Percentiles rank a stretch among this genome's conserved stretches.
phyloP scores from a whole-genome alignment of 1,140 invertebrate genomes.

The Sitophilus oryzae region DNA sequence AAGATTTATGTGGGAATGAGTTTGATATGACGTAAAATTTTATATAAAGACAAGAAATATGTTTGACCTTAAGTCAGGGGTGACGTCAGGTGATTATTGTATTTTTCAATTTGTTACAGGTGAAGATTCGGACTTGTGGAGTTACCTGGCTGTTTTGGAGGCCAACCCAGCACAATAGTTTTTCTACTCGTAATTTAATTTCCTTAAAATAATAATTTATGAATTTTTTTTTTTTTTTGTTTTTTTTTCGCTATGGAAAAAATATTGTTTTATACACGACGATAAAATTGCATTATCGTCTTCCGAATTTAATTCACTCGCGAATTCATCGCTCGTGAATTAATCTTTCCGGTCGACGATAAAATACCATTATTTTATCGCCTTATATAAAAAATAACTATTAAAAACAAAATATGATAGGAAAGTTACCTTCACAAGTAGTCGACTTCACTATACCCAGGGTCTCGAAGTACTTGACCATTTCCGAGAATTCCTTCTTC shows the following conservation, averaged over 20 bases:
- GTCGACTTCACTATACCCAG: slow-evolving; percentile 25
- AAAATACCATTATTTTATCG: too few species aligned
- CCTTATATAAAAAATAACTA: too few species aligned
- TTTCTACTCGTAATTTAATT: background rate
- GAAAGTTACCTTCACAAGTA: slow-evolving; percentile 10
- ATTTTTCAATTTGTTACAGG: slow-evolving; percentile 10
- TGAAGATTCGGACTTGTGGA: slow-evolving; percentile 15
- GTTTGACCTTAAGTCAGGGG: background rate
- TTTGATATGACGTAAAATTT: slow-evolving; percentile 6
- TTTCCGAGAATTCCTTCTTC: slow-evolving; percentile 31
- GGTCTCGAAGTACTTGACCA: slow-evolving; percentile 30
- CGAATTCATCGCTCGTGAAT: too few species aligned
- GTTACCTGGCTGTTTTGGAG: slow-evolving; percentile 24
- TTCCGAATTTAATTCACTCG: too few species aligned
- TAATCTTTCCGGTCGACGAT: too few species aligned
- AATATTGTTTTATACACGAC: too few species aligned
- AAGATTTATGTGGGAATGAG: slow-evolving; percentile 1
- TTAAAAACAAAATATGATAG: too few species aligned
- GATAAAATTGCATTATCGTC: too few species aligned
- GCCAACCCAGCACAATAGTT: too few species aligned
- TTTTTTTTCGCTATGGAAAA: too few species aligned
- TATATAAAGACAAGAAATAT: background rate
- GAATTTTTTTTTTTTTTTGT: too few species aligned
- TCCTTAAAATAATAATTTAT: too few species aligned
- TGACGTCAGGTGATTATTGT: background rate